phyloP scores from a whole-genome alignment of 2,797 vertebrate species.

The Anguilla megastoma region DNA sequence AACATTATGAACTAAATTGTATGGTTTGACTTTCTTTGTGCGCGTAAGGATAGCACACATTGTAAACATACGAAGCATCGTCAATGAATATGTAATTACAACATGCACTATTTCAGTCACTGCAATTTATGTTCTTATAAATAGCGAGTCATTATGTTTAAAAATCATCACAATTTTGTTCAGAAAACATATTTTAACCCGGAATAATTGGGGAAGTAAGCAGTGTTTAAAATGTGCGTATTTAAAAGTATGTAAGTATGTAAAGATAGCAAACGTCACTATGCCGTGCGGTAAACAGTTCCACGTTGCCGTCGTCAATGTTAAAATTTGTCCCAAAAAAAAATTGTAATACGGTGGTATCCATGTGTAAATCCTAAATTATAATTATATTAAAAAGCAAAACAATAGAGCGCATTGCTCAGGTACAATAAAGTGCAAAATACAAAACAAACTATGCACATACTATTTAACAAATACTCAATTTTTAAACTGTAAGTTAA shows the following conservation, averaged over 20 bases:
- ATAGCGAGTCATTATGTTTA: not conserved
- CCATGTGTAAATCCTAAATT: not conserved
- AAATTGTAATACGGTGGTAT: not conserved
- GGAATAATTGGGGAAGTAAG: not conserved
- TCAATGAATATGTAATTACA: slow-evolving; percentile 1
- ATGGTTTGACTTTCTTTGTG: not conserved
- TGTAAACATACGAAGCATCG: not conserved
- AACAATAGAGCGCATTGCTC: not conserved
- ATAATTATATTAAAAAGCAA: not conserved
- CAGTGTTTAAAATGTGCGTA: not conserved
- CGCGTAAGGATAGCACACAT: not conserved
- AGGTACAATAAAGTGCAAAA: not conserved
- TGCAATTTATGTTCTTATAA: not conserved
- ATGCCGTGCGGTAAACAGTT: not conserved
- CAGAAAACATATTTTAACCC: not conserved
- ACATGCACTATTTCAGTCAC: not conserved
- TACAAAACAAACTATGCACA: not conserved
- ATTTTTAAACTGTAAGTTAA: not conserved
- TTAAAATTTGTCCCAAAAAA: not conserved
- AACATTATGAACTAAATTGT: not conserved
- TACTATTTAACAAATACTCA: not conserved
- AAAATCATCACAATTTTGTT: not conserved
- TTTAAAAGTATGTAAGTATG: not conserved
- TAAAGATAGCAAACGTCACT: not conserved
- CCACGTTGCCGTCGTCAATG: not conserved